Conservation (phyloP, 2,113 vertebrate species). For the Cyanoramphus novaezelandiae region DNA sequence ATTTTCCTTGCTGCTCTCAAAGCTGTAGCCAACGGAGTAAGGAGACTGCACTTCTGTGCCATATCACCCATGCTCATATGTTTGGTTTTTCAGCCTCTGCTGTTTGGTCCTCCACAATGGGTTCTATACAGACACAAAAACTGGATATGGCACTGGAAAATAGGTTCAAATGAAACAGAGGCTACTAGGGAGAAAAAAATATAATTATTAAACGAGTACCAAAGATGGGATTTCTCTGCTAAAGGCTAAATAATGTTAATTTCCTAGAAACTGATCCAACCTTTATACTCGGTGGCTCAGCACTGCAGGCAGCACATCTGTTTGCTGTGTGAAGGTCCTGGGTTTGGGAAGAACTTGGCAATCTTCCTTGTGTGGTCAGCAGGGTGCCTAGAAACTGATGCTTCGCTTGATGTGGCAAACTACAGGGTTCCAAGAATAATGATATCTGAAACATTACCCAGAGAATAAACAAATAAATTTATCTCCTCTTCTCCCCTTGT, state of each 20-base stretch:
- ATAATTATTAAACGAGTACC: not conserved
- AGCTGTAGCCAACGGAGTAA: not conserved
- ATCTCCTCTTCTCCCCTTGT: not conserved
- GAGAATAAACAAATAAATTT: conserved; percentile 10
- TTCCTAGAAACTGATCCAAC: conserved; percentile 49
- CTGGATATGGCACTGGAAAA: not conserved
- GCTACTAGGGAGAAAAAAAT: not conserved
- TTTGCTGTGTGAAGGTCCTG: conserved; percentile 24
- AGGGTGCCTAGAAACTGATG: conserved; percentile 54
- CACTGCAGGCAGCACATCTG: conserved; percentile 66
- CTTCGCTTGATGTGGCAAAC: conserved; percentile 46
- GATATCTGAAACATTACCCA: conserved; percentile 17
- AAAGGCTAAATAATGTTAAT: conserved; percentile 59
- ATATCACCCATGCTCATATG: not conserved
- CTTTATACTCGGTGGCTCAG: conserved; percentile 18
- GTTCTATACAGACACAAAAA: not conserved
- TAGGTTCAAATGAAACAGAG: not conserved
- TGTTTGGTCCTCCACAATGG: not conserved
- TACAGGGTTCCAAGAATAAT: conserved; percentile 43
- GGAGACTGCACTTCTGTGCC: not conserved
- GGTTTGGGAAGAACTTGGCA: conserved; percentile 56
- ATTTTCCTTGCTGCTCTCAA: not conserved
- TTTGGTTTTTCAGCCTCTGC: not conserved
- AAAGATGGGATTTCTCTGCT: not conserved
- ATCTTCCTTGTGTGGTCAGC: conserved; percentile 36